Base-by-base conservation (phyloP, 1,140 invertebrate species). In the Diabrotica virgifera region DNA sequence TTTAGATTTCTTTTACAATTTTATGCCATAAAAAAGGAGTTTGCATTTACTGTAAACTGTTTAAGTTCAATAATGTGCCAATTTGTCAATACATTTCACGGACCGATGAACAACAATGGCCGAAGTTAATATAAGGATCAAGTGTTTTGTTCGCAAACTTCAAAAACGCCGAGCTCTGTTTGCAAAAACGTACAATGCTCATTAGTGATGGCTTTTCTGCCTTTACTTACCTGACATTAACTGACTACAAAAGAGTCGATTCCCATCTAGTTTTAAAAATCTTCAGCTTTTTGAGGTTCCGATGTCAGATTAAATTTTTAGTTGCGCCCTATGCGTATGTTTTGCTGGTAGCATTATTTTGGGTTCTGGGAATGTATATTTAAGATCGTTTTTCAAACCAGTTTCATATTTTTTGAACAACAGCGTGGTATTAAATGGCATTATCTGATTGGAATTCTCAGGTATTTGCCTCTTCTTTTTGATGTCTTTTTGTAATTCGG, bases 181-280 rank as follows among this genome's bases (percentile, higher is more conserved):
- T 71, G 50, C 54, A 62, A 62, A 60, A 60, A 58, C 50, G 70
- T 37, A 69, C 70, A 67, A 69, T 71, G 62, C 64, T 67, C 70
- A 71, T 71, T 71, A 71, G 67, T 67, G 64, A 62, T 71, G 70
- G 70, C 70, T 69, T 71, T 68, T 70, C 58, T 68, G 64, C 60
- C 70, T 64, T 71, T 69, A 64, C 60, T 71, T 71, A 71, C 70
- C 70, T 71, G 70, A 69, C 64, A 69, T 69, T 62, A 65, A 11
- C 13, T 12, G 38, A 24, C 24, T 24, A 24, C 5, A 59, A 36
- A 60, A 60, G 7, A 24, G 46, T 5, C 14, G 46, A 14, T 5
- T 52, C 40, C 13, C 14, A 51, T 60, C 50, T 46, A 46, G 35
- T 51, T 0, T 35, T 40, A 9, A 51, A 60, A 60, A 60, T 60